Evolutionary conservation across 2,888 invertebrate species (phyloP).

Genomic region (Chrysopilus asiliformis): DNA sequence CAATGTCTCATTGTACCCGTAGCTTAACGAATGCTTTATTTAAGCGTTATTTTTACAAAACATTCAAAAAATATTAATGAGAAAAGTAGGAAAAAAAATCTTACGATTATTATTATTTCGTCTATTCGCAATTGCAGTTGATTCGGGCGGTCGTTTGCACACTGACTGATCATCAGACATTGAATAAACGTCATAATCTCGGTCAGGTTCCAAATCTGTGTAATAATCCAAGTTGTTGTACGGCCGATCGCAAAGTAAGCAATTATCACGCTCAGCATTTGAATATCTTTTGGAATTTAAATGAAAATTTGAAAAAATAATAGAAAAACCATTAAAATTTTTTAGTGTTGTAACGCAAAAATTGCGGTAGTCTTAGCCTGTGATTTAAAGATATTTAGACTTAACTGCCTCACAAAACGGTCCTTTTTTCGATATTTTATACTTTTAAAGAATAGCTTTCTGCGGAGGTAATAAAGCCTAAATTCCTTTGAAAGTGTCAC

Average conservation of each 20-base stretch:
- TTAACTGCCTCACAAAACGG: no score
- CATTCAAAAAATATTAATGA: neutral
- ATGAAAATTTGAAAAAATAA: no score
- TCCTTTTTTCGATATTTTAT: no score
- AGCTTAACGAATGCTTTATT: no score
- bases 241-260: constrained; percentile 58
- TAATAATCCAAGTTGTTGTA: constrained; percentile 58
- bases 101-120: constrained; percentile 25
- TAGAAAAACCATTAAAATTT: constrained; percentile 8
- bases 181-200: constrained; percentile 67
- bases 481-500: no score
- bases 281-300: constrained; percentile 27
- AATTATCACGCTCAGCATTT: constrained; percentile 49
- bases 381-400: no score
- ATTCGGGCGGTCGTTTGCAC: constrained; percentile 29
- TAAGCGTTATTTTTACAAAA: no score
- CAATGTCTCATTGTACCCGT: no score
- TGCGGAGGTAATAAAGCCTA: neutral
- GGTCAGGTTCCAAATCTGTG: constrained; percentile 56
- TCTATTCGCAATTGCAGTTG: constrained; percentile 35
- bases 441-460: no score
- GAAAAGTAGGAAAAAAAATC: no score
- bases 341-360: no score
- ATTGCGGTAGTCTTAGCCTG: no score
- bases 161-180: constrained; percentile 47